Evolutionary conservation across 2,797 vertebrate genomes (phyloP).

Genomic region (Rhinoraja longicauda): DNA sequence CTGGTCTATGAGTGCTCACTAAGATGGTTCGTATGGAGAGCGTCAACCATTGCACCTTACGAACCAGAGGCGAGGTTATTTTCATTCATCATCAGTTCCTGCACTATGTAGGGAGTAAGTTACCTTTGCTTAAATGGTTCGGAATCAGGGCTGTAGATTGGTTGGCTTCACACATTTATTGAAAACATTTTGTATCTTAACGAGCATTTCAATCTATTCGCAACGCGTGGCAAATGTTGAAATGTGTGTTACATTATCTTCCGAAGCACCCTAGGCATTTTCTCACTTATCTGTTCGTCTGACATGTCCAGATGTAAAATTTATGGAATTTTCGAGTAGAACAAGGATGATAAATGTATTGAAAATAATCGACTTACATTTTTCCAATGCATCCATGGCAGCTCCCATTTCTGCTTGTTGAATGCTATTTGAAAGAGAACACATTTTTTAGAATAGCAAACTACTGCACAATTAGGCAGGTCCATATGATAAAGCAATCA

Average conservation of each 20-base stretch:
- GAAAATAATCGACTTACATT: conserved; percentile 77
- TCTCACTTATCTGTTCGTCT: neutral
- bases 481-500: neutral
- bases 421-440: conserved; percentile 66
- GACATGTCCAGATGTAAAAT: neutral
- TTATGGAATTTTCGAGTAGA: neutral
- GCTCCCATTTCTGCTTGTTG: conserved; percentile 98
- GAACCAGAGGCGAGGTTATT: neutral
- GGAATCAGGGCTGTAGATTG: neutral
- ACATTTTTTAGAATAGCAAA: neutral
- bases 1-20: too few relatives aligned
- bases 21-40: too few relatives aligned
- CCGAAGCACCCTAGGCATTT: too few relatives aligned
- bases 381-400: conserved; percentile 93
- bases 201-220: neutral
- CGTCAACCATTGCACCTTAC: neutral
- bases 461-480: too few relatives aligned
- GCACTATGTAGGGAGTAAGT: neutral
- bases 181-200: neutral
- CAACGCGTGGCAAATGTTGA: neutral
- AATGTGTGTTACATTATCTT: neutral
- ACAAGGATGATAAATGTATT: neutral
- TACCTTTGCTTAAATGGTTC: neutral
- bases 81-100: neutral
- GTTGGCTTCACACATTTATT: neutral